Percentiles rank a stretch among this genome's conserved stretches.
These are phyloP conservation scores for Drosophila santomea DNA, from an alignment of 1,140 invertebrate species.

Conservation along the genomic window DNA sequence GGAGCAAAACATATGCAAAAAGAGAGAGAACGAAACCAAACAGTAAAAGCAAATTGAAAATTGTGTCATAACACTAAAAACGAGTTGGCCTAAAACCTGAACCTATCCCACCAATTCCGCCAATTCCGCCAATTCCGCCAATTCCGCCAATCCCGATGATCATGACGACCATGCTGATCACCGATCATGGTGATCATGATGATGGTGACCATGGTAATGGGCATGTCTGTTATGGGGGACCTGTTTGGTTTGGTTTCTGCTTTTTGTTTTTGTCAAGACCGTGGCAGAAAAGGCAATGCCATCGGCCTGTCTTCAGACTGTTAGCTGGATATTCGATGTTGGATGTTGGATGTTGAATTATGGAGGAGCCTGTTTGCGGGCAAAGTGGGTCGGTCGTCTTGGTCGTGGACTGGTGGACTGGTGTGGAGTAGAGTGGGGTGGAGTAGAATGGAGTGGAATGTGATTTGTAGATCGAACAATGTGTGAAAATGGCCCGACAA, in stretches of 20 bases:
- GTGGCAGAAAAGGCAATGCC: slow-evolving; percentile 46
- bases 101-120: slow-evolving; percentile 64
- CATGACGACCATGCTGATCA: slow-evolving; percentile 8
- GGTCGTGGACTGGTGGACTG: slow-evolving; percentile 8
- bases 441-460: slow-evolving; percentile 53
- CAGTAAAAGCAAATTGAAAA: slow-evolving; percentile 54
- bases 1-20: slow-evolving; percentile 39
- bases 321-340: slow-evolving; percentile 34
- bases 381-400: slow-evolving; percentile 62
- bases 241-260: slow-evolving; percentile 49
- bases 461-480: slow-evolving; percentile 63
- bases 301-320: slow-evolving; percentile 36
- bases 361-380: slow-evolving; percentile 72
- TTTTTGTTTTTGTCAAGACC: slow-evolving; percentile 10
- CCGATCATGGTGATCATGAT: slow-evolving; percentile 30
- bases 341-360: slow-evolving; percentile 68
- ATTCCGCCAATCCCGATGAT: slow-evolving; percentile 6
- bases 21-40: slow-evolving; percentile 24
- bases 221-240: slow-evolving; percentile 54
- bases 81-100: slow-evolving; percentile 69
- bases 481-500: slow-evolving; percentile 57
- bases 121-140: too few relatives aligned
- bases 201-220: slow-evolving; percentile 30
- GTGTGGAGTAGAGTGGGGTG: background rate
- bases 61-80: slow-evolving; percentile 79